A percentile compares a stretch with the other conserved stretches of the same genome.
These are phyloP conservation scores for Pseudolaguvia tuberculata DNA, from an alignment of 2,113 vertebrate genomes.

Conservation along the genomic window DNA sequence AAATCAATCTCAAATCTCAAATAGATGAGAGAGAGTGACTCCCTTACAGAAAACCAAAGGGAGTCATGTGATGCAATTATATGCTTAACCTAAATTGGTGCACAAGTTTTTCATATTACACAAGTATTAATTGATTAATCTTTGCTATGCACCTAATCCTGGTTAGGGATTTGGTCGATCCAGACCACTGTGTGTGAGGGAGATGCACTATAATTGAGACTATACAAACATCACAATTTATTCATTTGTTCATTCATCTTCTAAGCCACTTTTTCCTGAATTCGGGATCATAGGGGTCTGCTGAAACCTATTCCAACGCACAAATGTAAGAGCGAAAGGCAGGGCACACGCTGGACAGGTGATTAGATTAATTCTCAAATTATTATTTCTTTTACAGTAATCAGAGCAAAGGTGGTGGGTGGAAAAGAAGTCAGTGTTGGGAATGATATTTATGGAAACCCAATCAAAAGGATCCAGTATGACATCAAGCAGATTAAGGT, in stretches of 20 bases:
- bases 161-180: not conserved
- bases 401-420: conserved; percentile 88
- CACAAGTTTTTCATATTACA: not conserved
- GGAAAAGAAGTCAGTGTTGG: conserved; percentile 85
- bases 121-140: not conserved
- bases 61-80: not conserved
- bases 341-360: too few species aligned
- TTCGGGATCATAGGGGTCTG: too few species aligned
- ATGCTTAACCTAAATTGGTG: conserved; percentile 7
- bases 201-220: not conserved
- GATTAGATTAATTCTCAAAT: conserved; percentile 7
- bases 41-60: conserved; percentile 9
- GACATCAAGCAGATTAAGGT: conserved; percentile 98
- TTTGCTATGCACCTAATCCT: not conserved
- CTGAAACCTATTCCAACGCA: too few species aligned
- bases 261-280: too few species aligned
- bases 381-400: conserved; percentile 71
- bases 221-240: not conserved
- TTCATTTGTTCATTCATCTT: too few species aligned
- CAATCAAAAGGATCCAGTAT: conserved; percentile 94
- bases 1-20: conserved; percentile 14
- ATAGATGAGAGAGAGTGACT: not conserved
- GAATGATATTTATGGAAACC: conserved; percentile 92
- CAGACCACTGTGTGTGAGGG: not conserved
- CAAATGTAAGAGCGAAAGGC: too few species aligned